These are phyloP conservation scores for Panzeria rudis DNA, from an alignment of 2,888 invertebrate genomes.

Conservation along the genomic window DNA sequence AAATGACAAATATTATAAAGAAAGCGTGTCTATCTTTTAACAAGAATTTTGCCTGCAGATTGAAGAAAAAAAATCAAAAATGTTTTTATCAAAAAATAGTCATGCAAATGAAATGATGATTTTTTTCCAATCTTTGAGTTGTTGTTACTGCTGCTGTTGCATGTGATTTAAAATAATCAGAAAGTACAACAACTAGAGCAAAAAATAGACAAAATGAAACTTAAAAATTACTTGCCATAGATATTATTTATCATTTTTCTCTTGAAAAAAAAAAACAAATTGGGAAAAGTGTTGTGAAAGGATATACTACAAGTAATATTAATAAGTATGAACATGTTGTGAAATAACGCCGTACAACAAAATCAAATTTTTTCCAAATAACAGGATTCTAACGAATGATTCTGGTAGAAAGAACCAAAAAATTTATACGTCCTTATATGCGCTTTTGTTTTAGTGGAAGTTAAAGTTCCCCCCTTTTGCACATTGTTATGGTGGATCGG, in stretches of 20 bases:
- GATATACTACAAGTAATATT: constrained; percentile 35
- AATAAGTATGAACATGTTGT: constrained; percentile 6
- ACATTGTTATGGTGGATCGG: too few relatives aligned
- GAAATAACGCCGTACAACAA: too few relatives aligned
- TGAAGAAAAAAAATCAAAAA: background rate
- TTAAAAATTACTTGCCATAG: constrained; percentile 10
- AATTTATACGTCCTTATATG: too few relatives aligned
- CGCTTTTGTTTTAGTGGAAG: too few relatives aligned
- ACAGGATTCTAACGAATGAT: too few relatives aligned
- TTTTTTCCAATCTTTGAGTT: constrained; percentile 15
- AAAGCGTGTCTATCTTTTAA: constrained; percentile 42
- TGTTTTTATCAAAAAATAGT: constrained; percentile 28
- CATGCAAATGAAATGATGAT: constrained; percentile 28
- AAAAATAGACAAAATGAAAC: constrained; percentile 13
- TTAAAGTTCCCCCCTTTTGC: too few relatives aligned
- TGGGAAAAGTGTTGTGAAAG: background rate
- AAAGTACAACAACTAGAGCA: constrained; percentile 42
- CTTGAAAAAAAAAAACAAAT: background rate
- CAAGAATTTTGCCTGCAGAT: constrained; percentile 15
- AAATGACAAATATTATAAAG: constrained; percentile 57
- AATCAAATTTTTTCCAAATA: too few relatives aligned
- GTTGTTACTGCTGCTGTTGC: constrained; percentile 48
- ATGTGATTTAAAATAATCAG: constrained; percentile 68
- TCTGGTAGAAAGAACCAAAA: too few relatives aligned
- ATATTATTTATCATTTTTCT: constrained; percentile 3